Conservation (phyloP, 2,888 invertebrate species). For the Melanchra persicariae region DNA sequence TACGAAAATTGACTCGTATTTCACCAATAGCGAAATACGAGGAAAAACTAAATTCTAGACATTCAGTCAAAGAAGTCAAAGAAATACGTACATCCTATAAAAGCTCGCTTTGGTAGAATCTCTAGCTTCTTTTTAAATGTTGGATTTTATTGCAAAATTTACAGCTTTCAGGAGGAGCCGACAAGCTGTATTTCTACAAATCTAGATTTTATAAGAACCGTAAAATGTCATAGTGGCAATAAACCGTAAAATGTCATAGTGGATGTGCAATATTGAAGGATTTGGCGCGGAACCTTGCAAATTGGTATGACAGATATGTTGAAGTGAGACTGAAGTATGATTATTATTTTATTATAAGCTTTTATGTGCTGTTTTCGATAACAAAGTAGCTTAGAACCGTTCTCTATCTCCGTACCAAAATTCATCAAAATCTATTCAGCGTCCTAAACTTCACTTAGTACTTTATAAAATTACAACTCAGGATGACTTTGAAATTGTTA, state of each 20-base stretch:
- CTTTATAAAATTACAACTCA: too few relatives aligned
- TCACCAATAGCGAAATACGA: slow-evolving; percentile 11
- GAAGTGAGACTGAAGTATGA: too few relatives aligned
- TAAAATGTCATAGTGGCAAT: slow-evolving; percentile 34
- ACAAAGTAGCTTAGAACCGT: too few relatives aligned
- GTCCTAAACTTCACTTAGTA: too few relatives aligned
- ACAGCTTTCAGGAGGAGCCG: slow-evolving; percentile 31
- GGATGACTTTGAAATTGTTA: too few relatives aligned
- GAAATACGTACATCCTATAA: slow-evolving; percentile 33
- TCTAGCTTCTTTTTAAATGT: slow-evolving; percentile 40
- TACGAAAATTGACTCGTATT: background rate
- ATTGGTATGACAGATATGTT: background rate
- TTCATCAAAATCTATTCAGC: too few relatives aligned
- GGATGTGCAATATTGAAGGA: slow-evolving; percentile 20
- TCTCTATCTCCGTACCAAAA: too few relatives aligned
- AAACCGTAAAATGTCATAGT: slow-evolving; percentile 34
- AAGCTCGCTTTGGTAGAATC: slow-evolving; percentile 16
- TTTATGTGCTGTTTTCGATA: too few relatives aligned
- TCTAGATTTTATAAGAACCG: slow-evolving; percentile 41
- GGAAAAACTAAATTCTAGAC: slow-evolving; percentile 19
- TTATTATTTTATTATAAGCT: too few relatives aligned
- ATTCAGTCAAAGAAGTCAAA: slow-evolving; percentile 3
- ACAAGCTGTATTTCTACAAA: slow-evolving; percentile 25
- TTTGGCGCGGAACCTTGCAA: slow-evolving; percentile 1
- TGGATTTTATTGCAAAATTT: slow-evolving; percentile 49